Base-by-base conservation (phyloP, 2,113 vertebrate species). In the Poeciliopsis prolifica region DNA sequence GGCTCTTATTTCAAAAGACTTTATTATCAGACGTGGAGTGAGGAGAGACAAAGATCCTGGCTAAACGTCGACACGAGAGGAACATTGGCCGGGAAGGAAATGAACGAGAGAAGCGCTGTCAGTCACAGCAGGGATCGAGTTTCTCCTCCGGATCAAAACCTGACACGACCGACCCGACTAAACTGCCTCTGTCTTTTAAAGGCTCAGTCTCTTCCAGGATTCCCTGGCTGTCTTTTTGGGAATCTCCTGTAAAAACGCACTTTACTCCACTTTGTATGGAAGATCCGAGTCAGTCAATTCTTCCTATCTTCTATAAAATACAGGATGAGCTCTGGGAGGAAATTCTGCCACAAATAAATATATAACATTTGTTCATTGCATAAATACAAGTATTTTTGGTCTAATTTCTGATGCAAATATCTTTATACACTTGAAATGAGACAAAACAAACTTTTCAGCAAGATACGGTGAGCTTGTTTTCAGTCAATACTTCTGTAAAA, bases 81-180 rank as follows among this genome's bases (percentile, higher is more conserved):
- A 77, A 75, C 67, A 78, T 72, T 88, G 76, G 78, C 78, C 72
- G 62, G 48, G 71, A 85, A 61, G 84, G 79, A 77, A 82, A 85
- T 65, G 75, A 78, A 80, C 8, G 78, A 60, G 66, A 81, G 77
- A 64, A 74, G 69, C 63, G 28, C 64, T 75, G 90, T 91, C 85
- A 78, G 85, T 93, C 88, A 82, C 29, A 85, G 89, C 68, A 44
- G 62, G 85, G 79, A 81, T 92, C 81, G 5, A 78, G 87, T 91
- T 85, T 88, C 90, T 90, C 80, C 89, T 77, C 86, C 88, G 87
- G 68, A 61, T 61, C 72, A 67, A 24, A 69, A 68, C 31, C 17
- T 8, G 11, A 31, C 58, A 48, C 24, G 61, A 58, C 70, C 73
- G 35, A 79, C 65, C 68, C 19, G 58, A 54, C 73, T 58, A 33